These are phyloP conservation scores for Ammodytes marinus DNA, from an alignment of 2,113 vertebrate species.

Conservation along the genomic window DNA sequence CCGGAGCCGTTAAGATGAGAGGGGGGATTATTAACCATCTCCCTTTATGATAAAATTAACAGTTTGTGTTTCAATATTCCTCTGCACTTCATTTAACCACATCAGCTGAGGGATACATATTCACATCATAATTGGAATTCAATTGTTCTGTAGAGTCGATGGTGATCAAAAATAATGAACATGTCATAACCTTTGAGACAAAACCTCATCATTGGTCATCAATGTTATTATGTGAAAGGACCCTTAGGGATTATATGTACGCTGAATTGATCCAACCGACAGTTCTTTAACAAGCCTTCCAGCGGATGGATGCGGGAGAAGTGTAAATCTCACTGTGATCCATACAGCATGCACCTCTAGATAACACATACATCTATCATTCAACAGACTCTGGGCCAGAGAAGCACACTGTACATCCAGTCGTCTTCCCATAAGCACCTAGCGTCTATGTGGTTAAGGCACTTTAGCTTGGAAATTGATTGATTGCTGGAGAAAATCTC, in stretches of 20 bases:
- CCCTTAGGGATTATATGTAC: constrained; percentile 18
- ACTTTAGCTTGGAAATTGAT: constrained; percentile 70
- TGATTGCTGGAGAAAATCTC: constrained; percentile 63
- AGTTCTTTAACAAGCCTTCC: constrained; percentile 47
- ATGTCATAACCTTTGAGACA: constrained; percentile 27
- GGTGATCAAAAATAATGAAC: constrained; percentile 20
- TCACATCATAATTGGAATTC: constrained; percentile 17
- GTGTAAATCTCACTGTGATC: constrained; percentile 47
- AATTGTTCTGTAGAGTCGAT: constrained; percentile 20
- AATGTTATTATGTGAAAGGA: constrained; percentile 28
- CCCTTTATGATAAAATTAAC: not conserved
- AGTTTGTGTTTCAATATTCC: constrained; percentile 25
- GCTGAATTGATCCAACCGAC: constrained; percentile 54
- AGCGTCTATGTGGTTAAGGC: constrained; percentile 52
- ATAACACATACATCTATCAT: constrained; percentile 68
- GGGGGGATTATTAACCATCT: constrained; percentile 11
- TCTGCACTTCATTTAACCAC: constrained; percentile 51
- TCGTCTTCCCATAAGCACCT: constrained; percentile 48
- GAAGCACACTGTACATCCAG: constrained; percentile 38
- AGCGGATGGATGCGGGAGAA: constrained; percentile 18
- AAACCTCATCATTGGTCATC: constrained; percentile 44
- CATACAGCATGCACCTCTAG: constrained; percentile 47
- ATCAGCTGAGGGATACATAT: constrained; percentile 18
- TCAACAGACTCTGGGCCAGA: constrained; percentile 42
- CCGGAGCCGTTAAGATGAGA: not conserved